Evolutionary conservation across 2,113 vertebrate genomes (phyloP), one percentile per base, ranked within the genome.

Genomic region (Beaufortia kweichowensis): DNA sequence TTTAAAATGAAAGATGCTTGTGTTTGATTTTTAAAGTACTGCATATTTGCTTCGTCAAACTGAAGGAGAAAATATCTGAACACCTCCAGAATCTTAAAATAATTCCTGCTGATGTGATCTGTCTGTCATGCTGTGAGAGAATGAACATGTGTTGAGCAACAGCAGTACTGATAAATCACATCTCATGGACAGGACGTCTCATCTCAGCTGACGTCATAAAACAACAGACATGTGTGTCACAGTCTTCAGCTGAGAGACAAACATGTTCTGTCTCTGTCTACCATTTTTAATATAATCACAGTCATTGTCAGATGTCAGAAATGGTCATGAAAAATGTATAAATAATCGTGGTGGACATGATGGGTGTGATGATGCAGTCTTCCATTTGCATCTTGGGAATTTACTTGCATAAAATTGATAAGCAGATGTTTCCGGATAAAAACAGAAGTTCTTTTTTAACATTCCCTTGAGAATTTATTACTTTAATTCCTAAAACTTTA

Each of bases 401-500:
- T 55, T 66, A 43, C 79, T 53, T 31, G 9, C n/a, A 35, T 48
- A 12, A 65, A 23, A 39, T 15, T 77, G 33, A 63, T 17, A 33
- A 57, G 8, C 85, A 86, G 85, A 81, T 86, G 85, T 81, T 86
- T 86, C 85, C 85, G 84, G 75, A 43, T n/a, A 75, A 79, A 84
- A 85, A 76, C 21, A 62, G 11, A 85, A 68, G 82, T 67, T 55
- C 1, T 59, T 10, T 17, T 19, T 0, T 21, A 21, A 35, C 19
- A 14, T 24, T 39, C 56, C 35, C 59, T 55, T 24, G 57, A 28
- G 75, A 29, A 65, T 53, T n/a, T 33, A 39, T 62, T 15, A 10
- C 33, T 28, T 12, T 29, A 24, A 43, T 57, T 53, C 19, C 21
- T 1, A 21, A 53, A 21, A 19, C 21, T 21, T 2, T 76, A 11